These are phyloP conservation scores for Toxonevra muliebris DNA, from an alignment of 2,888 invertebrate genomes.

Conservation along the genomic window DNA sequence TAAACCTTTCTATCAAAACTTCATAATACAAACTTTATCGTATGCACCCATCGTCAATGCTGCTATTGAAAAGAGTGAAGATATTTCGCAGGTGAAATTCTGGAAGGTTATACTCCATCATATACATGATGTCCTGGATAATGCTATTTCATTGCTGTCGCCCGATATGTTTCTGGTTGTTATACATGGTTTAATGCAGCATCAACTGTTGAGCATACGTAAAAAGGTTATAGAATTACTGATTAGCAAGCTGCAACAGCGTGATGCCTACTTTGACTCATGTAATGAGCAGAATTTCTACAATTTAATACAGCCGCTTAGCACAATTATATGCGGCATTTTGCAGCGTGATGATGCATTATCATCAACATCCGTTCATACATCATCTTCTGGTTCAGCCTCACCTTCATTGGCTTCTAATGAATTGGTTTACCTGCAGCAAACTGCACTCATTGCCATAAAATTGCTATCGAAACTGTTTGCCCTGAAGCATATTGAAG, in stretches of 20 bases:
- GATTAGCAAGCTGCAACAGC: slow-evolving; percentile 80
- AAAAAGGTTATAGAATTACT: slow-evolving; percentile 86
- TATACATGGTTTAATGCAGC: slow-evolving; percentile 76
- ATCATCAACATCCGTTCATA: slow-evolving; percentile 44
- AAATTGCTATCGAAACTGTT: slow-evolving; percentile 83
- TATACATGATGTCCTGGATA: slow-evolving; percentile 81
- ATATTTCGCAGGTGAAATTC: slow-evolving; percentile 73
- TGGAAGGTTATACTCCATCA: slow-evolving; percentile 85
- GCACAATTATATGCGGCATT: slow-evolving; percentile 70
- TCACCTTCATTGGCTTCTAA: slow-evolving; percentile 42
- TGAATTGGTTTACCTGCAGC: slow-evolving; percentile 77
- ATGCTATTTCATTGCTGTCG: slow-evolving; percentile 81
- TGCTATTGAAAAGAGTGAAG: slow-evolving; percentile 70
- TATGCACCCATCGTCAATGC: slow-evolving; percentile 75
- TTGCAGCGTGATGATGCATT: slow-evolving; percentile 63
- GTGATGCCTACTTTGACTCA: slow-evolving; percentile 70
- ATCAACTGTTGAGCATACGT: slow-evolving; percentile 76
- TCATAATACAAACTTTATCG: slow-evolving; percentile 75
- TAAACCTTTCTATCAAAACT: slow-evolving; percentile 73
- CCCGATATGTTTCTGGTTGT: slow-evolving; percentile 83
- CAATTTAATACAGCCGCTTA: slow-evolving; percentile 71
- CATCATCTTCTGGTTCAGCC: slow-evolving; percentile 42
- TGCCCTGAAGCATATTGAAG: slow-evolving; percentile 73
- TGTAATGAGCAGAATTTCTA: slow-evolving; percentile 68
- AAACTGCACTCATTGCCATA: slow-evolving; percentile 82